Conservation (phyloP, 2,113 vertebrate species). For the Corydoras maculifer region DNA sequence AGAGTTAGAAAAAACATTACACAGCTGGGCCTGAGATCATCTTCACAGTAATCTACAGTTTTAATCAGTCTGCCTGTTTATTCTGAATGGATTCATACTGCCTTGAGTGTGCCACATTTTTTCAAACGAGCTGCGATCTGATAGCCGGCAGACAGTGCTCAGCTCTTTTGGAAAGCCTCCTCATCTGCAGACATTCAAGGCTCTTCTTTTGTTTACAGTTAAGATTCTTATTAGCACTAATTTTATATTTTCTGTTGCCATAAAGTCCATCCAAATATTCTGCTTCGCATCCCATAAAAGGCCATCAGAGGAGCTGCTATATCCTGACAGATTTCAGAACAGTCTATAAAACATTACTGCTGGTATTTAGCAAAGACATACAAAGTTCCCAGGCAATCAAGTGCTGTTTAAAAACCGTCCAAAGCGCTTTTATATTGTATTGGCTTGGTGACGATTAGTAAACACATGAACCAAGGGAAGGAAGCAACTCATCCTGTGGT, state of each 20-base stretch:
- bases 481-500: neutral
- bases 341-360: slow-evolving; percentile 18
- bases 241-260: slow-evolving; percentile 11
- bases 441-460: slow-evolving; percentile 1
- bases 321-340: neutral
- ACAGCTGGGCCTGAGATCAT: neutral
- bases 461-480: neutral
- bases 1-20: neutral
- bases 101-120: neutral
- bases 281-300: slow-evolving; percentile 17
- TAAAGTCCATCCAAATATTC: neutral
- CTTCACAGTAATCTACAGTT: neutral
- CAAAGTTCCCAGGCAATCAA: slow-evolving; percentile 1
- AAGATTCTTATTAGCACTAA: slow-evolving; percentile 13
- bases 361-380: slow-evolving; percentile 24
- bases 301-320: neutral
- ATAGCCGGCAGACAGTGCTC: neutral
- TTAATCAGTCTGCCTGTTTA: neutral
- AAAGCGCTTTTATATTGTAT: no score
- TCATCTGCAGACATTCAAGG: neutral
- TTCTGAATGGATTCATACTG: neutral
- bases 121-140: neutral
- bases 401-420: neutral
- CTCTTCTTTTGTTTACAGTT: slow-evolving; percentile 10
- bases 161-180: neutral